Conservation (phyloP, 53 echinoderm and acorn worm species). For the Henricia sp. region DNA sequence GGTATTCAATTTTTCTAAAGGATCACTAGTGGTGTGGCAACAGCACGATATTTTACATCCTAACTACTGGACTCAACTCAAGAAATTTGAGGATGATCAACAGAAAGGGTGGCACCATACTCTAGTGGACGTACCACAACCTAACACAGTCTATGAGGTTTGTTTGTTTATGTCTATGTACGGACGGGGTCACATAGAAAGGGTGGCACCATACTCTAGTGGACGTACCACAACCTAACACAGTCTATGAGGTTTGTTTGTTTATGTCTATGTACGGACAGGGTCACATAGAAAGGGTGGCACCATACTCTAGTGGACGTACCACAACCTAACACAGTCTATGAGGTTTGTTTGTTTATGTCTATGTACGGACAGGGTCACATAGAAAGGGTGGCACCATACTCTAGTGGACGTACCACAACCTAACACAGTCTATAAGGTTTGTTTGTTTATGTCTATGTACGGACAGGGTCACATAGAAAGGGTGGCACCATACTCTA, state of each 20-base stretch:
- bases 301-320: conserved; percentile 45
- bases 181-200: too few relatives aligned
- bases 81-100: conserved; percentile 10
- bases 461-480: too few relatives aligned
- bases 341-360: conserved; percentile 56
- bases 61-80: conserved; percentile 15
- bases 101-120: conserved; percentile 40
- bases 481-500: too few relatives aligned
- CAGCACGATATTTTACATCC: conserved; percentile 45
- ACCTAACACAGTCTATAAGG: conserved; percentile 51
- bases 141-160: conserved; percentile 53
- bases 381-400: conserved; percentile 41
- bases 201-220: conserved; percentile 51
- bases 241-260: conserved; percentile 58
- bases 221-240: conserved; percentile 22
- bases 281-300: conserved; percentile 38
- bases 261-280: too few relatives aligned
- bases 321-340: conserved; percentile 35
- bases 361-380: too few relatives aligned
- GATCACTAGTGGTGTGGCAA: conserved; percentile 42
- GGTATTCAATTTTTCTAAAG: too few relatives aligned
- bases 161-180: too few relatives aligned
- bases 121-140: conserved; percentile 38
- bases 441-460: too few relatives aligned
- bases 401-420: conserved; percentile 36